phyloP scores from a whole-genome alignment of 2,113 vertebrate species.

The Zeus faber region DNA sequence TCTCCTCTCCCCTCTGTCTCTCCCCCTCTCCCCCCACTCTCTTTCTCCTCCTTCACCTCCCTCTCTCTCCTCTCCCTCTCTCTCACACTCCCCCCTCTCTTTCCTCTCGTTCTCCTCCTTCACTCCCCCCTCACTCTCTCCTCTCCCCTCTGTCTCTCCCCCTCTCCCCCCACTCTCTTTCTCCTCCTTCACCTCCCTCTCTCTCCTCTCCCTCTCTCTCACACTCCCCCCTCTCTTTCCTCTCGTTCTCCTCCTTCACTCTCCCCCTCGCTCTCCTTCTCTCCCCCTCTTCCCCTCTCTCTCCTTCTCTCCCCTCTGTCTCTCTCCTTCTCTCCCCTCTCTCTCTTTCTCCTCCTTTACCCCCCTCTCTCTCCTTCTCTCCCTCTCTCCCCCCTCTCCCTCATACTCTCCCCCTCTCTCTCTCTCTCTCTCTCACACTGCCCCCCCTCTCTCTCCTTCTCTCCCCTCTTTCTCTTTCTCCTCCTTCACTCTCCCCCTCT shows the following conservation, averaged over 20 bases:
- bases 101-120: too few relatives aligned
- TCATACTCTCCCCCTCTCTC: not conserved
- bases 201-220: not conserved
- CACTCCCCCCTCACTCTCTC: not conserved
- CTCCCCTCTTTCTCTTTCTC: not conserved
- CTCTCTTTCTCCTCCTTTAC: not conserved
- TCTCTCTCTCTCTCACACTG: not conserved
- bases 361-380: too few relatives aligned
- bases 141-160: not conserved
- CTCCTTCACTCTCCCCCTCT: too few relatives aligned
- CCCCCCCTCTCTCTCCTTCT: not conserved
- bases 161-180: not conserved
- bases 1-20: not conserved
- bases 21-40: not conserved
- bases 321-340: not conserved
- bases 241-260: not conserved
- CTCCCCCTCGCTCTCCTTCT: not conserved
- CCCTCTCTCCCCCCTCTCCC: not conserved
- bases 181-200: not conserved
- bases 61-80: conserved; percentile 20
- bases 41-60: conserved; percentile 12
- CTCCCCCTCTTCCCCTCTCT: not conserved
- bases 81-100: conserved; percentile 24
- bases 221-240: not conserved
- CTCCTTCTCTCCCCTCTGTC: not conserved